Base-by-base conservation (phyloP, 2,797 vertebrate species). In the Hemibagrus guttatus region DNA sequence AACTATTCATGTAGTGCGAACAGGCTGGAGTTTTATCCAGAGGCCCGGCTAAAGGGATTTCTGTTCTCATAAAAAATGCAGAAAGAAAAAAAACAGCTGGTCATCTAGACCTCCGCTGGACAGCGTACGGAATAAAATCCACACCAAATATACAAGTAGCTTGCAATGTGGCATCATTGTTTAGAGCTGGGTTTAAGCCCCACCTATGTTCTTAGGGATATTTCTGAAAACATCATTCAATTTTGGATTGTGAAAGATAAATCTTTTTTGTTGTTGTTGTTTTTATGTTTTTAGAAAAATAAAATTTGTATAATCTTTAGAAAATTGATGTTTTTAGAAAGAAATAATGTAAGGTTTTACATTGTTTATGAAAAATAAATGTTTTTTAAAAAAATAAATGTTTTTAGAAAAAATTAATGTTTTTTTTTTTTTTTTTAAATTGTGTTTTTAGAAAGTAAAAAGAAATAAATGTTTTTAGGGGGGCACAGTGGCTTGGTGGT, bases 1-100 rank as follows among this genome's bases (percentile, higher is more conserved):
- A 64, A 64, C 58, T 84, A 54, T 72, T 63, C 84, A 88, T 84
- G 56, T 14, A 42, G 68, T 35, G 2, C 31, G 64, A 68, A 14
- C 13, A 17, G 4, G 28, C 31, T 42, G 68, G 68, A 19, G 68
- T 42, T 71, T 71, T 39, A 42, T 71, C 19, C 35, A 71, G 14
- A 68, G 64, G 6, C 13, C 35, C 14, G 68, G 19, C 35, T 39
- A 69, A 71, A 71, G 69, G 21, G 66, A 39, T 14, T 76, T 76
- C 52, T 54, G 72, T 75, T 28, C n/a, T 76, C 49, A 54, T 56
- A 54, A 76, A 31, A 72, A 28, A 54, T 54, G 74, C 74, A 76
- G n/a, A 19, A 75, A 49, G 42, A 13, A 52, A 26, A n/a, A 16
- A 72, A 46, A 16, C 23, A 12, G 5, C 17, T 46, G 46, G 17